Evolutionary conservation across 2,797 vertebrate genomes (phyloP), one percentile per base, ranked within the genome.

Genomic region (Neosalanx taihuensis): DNA sequence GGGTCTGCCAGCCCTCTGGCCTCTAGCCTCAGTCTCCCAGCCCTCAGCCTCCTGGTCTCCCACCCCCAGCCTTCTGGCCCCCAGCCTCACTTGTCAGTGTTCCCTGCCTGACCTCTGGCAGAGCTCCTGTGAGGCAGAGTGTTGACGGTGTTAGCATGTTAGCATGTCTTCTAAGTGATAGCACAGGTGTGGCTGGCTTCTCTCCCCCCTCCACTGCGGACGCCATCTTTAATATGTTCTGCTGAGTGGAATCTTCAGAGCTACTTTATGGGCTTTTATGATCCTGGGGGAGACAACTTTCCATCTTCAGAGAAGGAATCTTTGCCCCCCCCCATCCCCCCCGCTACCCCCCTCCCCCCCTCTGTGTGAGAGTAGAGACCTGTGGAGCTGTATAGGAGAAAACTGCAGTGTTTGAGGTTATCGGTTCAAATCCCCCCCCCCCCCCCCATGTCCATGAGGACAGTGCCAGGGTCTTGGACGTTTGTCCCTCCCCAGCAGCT

Each of bases 261-360:
- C 64, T 79, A 77, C 65, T 77, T 77, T 76, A 79, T 81, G 61
- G 68, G n/a, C 3, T 37, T 72, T 67, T 76, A 66, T 70, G 64
- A 70, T 59, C 20, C 20, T 41, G 31, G 33, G 7, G 60, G 60
- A 29, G 49, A 53, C 10, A 51, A 12, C 57, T 29, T 31, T 66
- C 63, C 35, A 59, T 15, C 5, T 64, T 18, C 49, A 58, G 51
- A 26, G 17, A 46, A 31, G 23, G 6, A 46, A 30, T 53, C 12
- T 46, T 37, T 33, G 35, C n/a, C 29, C 59, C 41, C 41, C 17
- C 29, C 67, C 29, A 37, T 13, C 30, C 18, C 18, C 20, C 2
- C 5, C 51, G 13, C 41, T 20, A 3, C 6, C 62, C 62, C 31
- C 4, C 23, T 26, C 1, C 12, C 60, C 20, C n/a, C 9, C 61